Evolutionary conservation across 2,113 vertebrate genomes (phyloP), one percentile per base, ranked within the genome.

Genomic region (Mesembrinibis cayennensis): DNA sequence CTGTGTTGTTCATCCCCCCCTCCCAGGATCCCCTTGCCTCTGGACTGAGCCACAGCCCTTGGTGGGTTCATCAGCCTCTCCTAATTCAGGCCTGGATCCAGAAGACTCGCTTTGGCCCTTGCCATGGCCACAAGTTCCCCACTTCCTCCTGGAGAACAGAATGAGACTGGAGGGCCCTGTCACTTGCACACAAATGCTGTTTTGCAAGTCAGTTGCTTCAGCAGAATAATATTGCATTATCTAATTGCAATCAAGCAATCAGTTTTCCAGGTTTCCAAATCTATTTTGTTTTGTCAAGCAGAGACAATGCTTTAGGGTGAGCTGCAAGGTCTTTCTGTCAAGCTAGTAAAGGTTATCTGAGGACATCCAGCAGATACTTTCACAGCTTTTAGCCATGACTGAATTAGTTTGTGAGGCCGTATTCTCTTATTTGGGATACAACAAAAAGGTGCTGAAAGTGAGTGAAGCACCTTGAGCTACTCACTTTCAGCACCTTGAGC

Each of bases 1-100:
- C 25, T 29, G 6, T 55, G 42, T 0, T 67, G 42, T 55, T 18
- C 36, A 21, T 30, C 19, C 6, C 5, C 8, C 8, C 10, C 10
- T 42, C 13, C 21, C 23, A 47, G 40, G 16, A 56, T 66, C 50
- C 3, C 11, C 23, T n/a, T 12, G 7, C 15, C 58, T 34, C 40
- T n/a, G 49, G 11, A 16, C 13, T 44, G 34, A 73, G 16, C 23
- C 23, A 20, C 53, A 78, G 26, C 40, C 8, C 26, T 40, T 5
- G 1, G 53, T 1, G 0, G 2, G 2, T 23, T 42, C 0, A 0
- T 9, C 32, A 77, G 34, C 16, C 40, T 74, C 30, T 72, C 26
- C 61, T 52, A 20, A 27, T 4, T 36, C 30, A 69, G 7, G 6
- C 6, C 8, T 45, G 42, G 11, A 32, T 45, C 8, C 44, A 47